Evolutionary conservation across 2,888 invertebrate species (phyloP).

Genomic region (Mesorhabditis spiculigera): DNA sequence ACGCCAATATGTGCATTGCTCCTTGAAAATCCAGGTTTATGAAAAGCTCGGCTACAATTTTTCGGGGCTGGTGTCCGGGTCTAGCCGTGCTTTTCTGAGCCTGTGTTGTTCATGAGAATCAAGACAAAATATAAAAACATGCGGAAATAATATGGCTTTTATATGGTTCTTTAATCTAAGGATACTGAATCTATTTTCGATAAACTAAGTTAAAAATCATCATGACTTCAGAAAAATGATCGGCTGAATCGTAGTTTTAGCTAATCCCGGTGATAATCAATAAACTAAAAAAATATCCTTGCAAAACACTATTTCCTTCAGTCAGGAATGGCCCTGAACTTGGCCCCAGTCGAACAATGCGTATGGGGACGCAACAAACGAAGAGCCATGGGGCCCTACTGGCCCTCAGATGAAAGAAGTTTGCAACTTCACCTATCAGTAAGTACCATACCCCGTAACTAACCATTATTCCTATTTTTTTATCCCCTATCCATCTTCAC

Average conservation of each 20-base stretch:
- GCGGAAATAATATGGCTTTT: too few species aligned
- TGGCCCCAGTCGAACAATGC: slow-evolving; percentile 98
- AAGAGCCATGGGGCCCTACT: slow-evolving; percentile 90
- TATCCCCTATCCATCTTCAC: neutral
- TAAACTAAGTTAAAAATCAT: too few species aligned
- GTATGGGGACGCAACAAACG: slow-evolving; percentile 98
- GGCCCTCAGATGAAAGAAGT: slow-evolving; percentile 86
- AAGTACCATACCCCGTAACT: slow-evolving; percentile 10
- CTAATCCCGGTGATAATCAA: too few species aligned
- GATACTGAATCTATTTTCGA: too few species aligned
- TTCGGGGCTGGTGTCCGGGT: neutral
- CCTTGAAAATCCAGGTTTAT: too few species aligned
- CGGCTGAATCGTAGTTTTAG: too few species aligned
- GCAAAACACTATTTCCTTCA: slow-evolving; percentile 69
- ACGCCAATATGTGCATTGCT: too few species aligned
- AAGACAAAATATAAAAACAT: too few species aligned
- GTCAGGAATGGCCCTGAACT: slow-evolving; percentile 99
- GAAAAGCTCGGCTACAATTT: neutral
- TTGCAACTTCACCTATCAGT: slow-evolving; percentile 79
- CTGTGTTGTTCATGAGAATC: neutral
- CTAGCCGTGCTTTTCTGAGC: neutral
- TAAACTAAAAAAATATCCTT: too few species aligned
- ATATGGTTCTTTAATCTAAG: too few species aligned
- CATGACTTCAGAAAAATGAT: too few species aligned
- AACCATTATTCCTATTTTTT: neutral